Evolutionary conservation across 2,113 vertebrate genomes (phyloP), one percentile per base, ranked within the genome.

Genomic region (Craseonycteris thonglongyai): DNA sequence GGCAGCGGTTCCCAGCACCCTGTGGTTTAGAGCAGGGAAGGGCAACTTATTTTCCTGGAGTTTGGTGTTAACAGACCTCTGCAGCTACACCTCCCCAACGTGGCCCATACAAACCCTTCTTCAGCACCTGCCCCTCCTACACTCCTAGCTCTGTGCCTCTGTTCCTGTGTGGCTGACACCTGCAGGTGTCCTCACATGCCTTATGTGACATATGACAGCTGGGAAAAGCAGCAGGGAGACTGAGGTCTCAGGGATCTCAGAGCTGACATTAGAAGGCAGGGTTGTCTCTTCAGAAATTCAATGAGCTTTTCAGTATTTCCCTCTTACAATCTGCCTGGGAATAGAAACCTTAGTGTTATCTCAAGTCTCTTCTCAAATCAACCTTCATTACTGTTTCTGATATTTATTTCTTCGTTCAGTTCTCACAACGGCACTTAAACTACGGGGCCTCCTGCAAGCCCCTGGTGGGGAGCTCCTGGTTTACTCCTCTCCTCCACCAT

Each of bases 401-500:
- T n/a, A n/a, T 68, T 66, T 63, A 38, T 88, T 56, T 78, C 58
- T 87, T 49, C 45, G 26, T 56, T 85, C 16, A 4, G 0, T 58
- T 59, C 56, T 47, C 75, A 63, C 40, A 42, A 6, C 21, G 18
- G 21, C 21, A 66, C 49, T 90, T 82, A 35, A 58, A 33, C 24
- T 26, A 0, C 8, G 0, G 54, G 68, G 14, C n/a, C 7, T 86
- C 33, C 33, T 81, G 38, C 35, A 45, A 76, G 22, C 24, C 24
- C 21, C 18, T 4, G 1, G 3, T 28, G 0, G 38, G 42, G 12
- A 40, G 66, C 19, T 6, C 4, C 35, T 6, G 14, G 28, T 40
- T 6, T 13, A 19, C 2, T 1, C 30, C 4, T 45, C 61, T 65
- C 82, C 40, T 56, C 56, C 1, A 0, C 1, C 3, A 42, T 15